These are phyloP conservation scores for Dione juno DNA, from an alignment of 2,888 invertebrate genomes.

Conservation along the genomic window DNA sequence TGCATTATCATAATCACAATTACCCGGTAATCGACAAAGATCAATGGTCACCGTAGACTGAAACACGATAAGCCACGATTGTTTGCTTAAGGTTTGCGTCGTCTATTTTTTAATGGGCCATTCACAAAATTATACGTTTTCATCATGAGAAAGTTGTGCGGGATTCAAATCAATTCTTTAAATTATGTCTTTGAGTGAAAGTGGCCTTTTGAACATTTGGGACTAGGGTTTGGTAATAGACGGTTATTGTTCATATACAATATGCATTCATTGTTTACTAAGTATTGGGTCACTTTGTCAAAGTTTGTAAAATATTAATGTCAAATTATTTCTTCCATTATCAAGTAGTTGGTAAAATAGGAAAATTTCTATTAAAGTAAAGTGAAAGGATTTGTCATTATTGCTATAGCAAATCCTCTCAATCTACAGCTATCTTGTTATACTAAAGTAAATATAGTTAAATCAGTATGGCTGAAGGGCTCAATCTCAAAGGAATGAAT, in stretches of 20 bases:
- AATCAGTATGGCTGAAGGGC: conserved; percentile 59
- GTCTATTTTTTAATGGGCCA: conserved; percentile 63
- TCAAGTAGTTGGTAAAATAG: conserved; percentile 21
- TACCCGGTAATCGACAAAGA: conserved; percentile 60
- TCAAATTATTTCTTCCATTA: not conserved
- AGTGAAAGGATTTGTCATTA: conserved; percentile 62
- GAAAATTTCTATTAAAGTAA: conserved; percentile 43
- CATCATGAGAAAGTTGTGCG: conserved; percentile 69
- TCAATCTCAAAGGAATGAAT: conserved; percentile 61
- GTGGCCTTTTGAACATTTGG: conserved; percentile 51
- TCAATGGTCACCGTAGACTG: conserved; percentile 61
- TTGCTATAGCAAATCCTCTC: conserved; percentile 47
- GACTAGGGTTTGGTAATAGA: conserved; percentile 35
- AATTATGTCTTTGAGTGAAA: conserved; percentile 70
- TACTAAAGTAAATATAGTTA: conserved; percentile 68
- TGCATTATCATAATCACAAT: conserved; percentile 68
- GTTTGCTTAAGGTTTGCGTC: conserved; percentile 66
- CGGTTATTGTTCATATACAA: conserved; percentile 12
- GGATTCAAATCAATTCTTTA: conserved; percentile 62
- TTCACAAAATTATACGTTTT: conserved; percentile 75
- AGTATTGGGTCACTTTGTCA: not conserved
- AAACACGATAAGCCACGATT: conserved; percentile 61
- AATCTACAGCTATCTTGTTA: conserved; percentile 55
- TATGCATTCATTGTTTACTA: conserved; percentile 33
- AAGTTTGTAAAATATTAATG: not conserved